These are phyloP conservation scores for Calephelis virginiensis DNA, from an alignment of 1,140 invertebrate species.

Conservation along the genomic window DNA sequence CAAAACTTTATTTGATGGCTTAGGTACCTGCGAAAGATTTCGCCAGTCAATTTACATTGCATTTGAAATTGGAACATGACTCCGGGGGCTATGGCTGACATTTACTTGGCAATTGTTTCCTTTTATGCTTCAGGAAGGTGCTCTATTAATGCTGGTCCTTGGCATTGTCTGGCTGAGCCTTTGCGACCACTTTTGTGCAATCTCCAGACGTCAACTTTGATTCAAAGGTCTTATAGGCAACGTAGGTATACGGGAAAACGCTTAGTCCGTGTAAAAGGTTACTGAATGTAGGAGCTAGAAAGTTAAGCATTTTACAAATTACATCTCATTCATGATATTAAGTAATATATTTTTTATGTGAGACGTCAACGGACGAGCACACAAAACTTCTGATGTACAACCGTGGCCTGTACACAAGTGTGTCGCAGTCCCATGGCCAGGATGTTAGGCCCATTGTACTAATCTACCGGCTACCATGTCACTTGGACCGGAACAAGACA, in stretches of 20 bases:
- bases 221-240: conserved; percentile 13
- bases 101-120: not conserved
- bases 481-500: too few species aligned
- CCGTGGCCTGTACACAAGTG: too few species aligned
- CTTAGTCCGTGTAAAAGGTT: not conserved
- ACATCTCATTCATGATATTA: not conserved
- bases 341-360: too few species aligned
- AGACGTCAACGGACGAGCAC: too few species aligned
- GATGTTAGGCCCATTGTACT: too few species aligned
- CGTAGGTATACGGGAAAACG: conserved; percentile 9
- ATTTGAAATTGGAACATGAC: not conserved
- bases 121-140: conserved; percentile 2
- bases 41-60: not conserved
- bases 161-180: conserved; percentile 20
- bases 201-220: conserved; percentile 13
- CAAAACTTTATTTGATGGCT: not conserved
- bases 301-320: not conserved
- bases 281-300: not conserved
- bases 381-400: too few species aligned
- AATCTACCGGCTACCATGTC: too few species aligned
- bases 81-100: not conserved
- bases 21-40: not conserved
- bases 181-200: conserved; percentile 19
- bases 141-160: conserved; percentile 21
- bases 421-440: too few species aligned